phyloP scores from a whole-genome alignment of 2,888 invertebrate genomes.

The Chrysodeixis includens region DNA sequence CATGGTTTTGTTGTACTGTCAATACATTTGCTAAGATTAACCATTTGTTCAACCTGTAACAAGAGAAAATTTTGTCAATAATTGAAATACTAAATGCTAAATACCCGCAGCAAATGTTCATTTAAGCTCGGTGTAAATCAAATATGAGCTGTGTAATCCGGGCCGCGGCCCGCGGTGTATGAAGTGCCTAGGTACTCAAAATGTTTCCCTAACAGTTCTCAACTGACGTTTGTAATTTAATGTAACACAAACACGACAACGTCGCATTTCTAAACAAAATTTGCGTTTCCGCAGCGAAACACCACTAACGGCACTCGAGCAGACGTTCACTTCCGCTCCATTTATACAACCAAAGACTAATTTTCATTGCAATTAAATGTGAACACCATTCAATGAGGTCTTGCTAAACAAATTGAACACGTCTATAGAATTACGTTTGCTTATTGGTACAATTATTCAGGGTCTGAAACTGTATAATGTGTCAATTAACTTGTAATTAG shows the following conservation, averaged over 20 bases:
- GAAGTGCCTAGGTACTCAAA: constrained; percentile 68
- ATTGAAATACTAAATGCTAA: too few species aligned
- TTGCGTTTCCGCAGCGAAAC: constrained; percentile 65
- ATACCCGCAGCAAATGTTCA: too few species aligned
- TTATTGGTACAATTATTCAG: constrained; percentile 31
- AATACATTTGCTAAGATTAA: constrained; percentile 59
- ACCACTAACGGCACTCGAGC: constrained; percentile 41
- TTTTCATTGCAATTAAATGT: constrained; percentile 62
- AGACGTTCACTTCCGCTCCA: constrained; percentile 58
- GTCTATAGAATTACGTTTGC: constrained; percentile 20
- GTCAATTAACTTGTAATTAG: too few species aligned
- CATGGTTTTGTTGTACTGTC: constrained; percentile 71
- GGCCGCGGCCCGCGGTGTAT: constrained; percentile 64
- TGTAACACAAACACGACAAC: constrained; percentile 78
- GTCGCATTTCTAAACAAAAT: constrained; percentile 73
- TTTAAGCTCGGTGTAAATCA: too few species aligned
- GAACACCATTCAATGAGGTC: constrained; percentile 45
- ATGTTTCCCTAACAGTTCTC: constrained; percentile 76
- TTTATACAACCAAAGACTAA: constrained; percentile 60
- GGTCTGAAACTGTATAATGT: constrained; percentile 19
- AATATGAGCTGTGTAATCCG: constrained; percentile 66
- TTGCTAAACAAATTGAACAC: constrained; percentile 22
- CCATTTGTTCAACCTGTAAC: constrained; percentile 79
- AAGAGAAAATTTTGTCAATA: constrained; percentile 49
- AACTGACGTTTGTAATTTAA: constrained; percentile 77